Evolutionary conservation across 1,140 invertebrate genomes (phyloP), one percentile per base, ranked within the genome.

Genomic region (Drosophila ogumai): DNA sequence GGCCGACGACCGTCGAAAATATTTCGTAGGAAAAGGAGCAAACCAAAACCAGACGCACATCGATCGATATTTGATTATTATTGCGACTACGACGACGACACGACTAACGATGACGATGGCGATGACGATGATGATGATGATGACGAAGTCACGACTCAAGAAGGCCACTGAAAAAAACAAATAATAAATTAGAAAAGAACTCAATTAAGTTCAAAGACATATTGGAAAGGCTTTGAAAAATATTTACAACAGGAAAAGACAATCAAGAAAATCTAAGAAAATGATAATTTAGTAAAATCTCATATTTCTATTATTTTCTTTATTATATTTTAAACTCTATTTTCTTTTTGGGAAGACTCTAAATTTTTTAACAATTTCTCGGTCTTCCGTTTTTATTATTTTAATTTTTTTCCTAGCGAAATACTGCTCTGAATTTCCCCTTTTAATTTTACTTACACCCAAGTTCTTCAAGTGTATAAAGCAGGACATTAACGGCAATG

Each of bases 41-140:
- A 72, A 32, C 19, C 68, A 36, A 56, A 90, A 80, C 80, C 90
- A 91, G 90, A 91, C 90, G 90, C 90, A 90, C 76, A 87, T 72
- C 74, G 86, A 91, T 91, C 90, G 90, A 91, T 91, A 91, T 90
- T 90, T 90, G 90, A 91, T 91, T 91, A 91, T 91, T 91, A 87
- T 88, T 75, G 75, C 74, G 61, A 79, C 63, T 75, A 49, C 59
- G 73, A 57, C 61, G 50, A 36, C 28, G 61, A 68, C 43, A 28
- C 6, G 1, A 6, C 25, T 28, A 55, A 79, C 34, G 44, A 68
- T 56, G 75, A 60, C 58, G 72, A 57, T 28, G 25, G 25, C 65
- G 57, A 43, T 40, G 58, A 73, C 46, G 60, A 81, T 58, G 72
- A 40, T 28, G 58, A 77, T 25, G 44, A 25, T 63, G 76, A 71